Percentiles rank a stretch among this genome's conserved stretches.
Conservation (phyloP, 2,888 invertebrate species). For the Agrilus mali region DNA sequence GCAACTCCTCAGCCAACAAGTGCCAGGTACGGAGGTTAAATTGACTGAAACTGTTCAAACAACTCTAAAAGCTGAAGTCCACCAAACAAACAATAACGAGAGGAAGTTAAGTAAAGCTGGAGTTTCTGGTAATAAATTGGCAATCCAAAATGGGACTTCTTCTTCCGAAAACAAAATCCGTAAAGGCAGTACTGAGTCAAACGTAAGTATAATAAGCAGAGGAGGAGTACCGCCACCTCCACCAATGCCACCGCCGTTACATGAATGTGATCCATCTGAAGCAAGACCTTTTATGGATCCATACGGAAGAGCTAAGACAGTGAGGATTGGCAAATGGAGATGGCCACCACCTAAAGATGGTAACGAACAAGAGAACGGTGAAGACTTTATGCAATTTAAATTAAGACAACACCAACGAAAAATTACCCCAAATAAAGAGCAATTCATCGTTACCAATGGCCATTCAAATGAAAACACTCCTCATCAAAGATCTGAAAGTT, state of each 20-base stretch:
- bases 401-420: conserved; percentile 67
- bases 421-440: conserved; percentile 56
- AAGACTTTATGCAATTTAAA: conserved; percentile 80
- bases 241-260: conserved; percentile 78
- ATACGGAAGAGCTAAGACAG: conserved; percentile 87
- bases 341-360: conserved; percentile 85
- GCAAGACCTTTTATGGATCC: conserved; percentile 77
- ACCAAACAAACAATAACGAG: conserved; percentile 27
- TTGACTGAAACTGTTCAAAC: conserved; percentile 23
- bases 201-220: conserved; percentile 27
- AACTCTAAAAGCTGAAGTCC: conserved; percentile 40
- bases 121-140: conserved; percentile 17
- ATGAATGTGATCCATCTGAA: conserved; percentile 68
- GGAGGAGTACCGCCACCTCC: conserved; percentile 64
- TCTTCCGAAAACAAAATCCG: conserved; percentile 27
- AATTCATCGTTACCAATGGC: conserved; percentile 22
- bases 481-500: conserved; percentile 1
- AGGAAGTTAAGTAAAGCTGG: conserved; percentile 28
- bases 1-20: conserved; percentile 68
- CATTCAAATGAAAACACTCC: conserved; percentile 12
- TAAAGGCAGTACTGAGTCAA: conserved; percentile 37
- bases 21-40: conserved; percentile 26
- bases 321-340: conserved; percentile 88
- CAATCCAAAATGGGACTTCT: conserved; percentile 26
- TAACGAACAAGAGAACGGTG: conserved; percentile 50